Conservation (phyloP, 37 sponge, comb jelly and placozoan species). For the Oscarella lobularis region DNA sequence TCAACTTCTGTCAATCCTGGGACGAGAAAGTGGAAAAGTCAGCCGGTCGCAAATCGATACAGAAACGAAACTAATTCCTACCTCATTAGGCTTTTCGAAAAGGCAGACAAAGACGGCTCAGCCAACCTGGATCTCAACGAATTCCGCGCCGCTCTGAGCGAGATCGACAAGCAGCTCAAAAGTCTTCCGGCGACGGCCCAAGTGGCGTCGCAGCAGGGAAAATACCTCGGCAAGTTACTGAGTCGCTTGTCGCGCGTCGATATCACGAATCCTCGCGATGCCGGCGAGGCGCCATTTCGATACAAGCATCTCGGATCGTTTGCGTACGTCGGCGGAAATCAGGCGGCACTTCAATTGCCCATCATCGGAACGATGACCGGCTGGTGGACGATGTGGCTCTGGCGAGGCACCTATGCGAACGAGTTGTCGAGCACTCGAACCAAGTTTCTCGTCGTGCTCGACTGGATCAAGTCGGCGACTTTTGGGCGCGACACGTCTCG, state of each 20-base stretch:
- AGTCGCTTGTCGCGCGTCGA: conserved; percentile 8
- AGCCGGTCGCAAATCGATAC: background rate
- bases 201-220: conserved; percentile 47
- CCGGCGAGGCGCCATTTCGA: conserved; percentile 13
- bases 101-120: conserved; percentile 34
- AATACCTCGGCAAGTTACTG: conserved; percentile 28
- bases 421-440: conserved; percentile 31
- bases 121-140: conserved; percentile 29
- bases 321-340: conserved; percentile 57
- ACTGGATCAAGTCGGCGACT: conserved; percentile 40
- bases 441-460: conserved; percentile 34
- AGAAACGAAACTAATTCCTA: background rate
- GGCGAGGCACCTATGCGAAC: conserved; percentile 45
- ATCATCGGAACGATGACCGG: conserved; percentile 49
- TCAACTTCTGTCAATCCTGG: conserved; percentile 16
- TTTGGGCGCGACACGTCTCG: conserved; percentile 63
- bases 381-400: conserved; percentile 64
- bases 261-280: conserved; percentile 6
- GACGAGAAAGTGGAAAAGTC: conserved; percentile 29
- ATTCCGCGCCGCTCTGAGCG: conserved; percentile 20
- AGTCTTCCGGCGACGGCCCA: conserved; percentile 56
- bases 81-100: conserved; percentile 25
- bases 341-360: conserved; percentile 31
- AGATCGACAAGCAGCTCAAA: conserved; percentile 29
- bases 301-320: conserved; percentile 49